Base-by-base conservation (phyloP, 2,113 vertebrate genomes). In the Corythornis cristatus region DNA sequence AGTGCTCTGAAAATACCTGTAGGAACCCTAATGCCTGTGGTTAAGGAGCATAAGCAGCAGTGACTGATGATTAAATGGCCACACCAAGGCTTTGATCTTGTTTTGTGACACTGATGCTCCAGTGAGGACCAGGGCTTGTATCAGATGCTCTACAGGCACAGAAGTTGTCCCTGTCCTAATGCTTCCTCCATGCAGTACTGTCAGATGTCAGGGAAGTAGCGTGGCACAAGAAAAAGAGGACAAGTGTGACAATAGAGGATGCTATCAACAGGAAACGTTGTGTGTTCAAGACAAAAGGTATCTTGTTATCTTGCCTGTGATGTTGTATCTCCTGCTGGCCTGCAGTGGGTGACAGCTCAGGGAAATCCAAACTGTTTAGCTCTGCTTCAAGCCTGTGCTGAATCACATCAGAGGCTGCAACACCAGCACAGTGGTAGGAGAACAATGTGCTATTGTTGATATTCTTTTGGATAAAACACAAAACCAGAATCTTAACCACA, bases 361-460 rank as follows among this genome's bases (percentile, higher is more conserved):
- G 82, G 75, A 92, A 92, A 92, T 73, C 86, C 91, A 85, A 43
- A 58, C 18, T 70, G 19, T 83, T 92, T 40, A 62, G 66, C 31
- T 46, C 37, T 35, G 78, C 56, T 67, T 75, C 45, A 18, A 37
- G 37, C 61, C 53, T 45, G 29, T 83, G 54, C 86, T 93, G 84
- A 83, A 68, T 93, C 73, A 46, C 68, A 54, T 75, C 84, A 88
- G 88, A 89, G 45, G 40, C 72, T 79, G n/a, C 78, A 85, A 83
- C 76, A 89, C 25, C 82, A 88, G 73, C 35, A 14, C 14, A 14
- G 61, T 93, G 64, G 78, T 54, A 56, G 88, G 70, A 78, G 80
- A 94, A 87, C 91, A 93, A 86, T 94, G 83, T 92, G 61, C 91
- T 94, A 51, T 91, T 95, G 87, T 92, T 93, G 91, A 77, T 89